Evolutionary conservation across 1,140 invertebrate species (phyloP), one percentile per base, ranked within the genome.

Genomic region (Idris sp.): DNA sequence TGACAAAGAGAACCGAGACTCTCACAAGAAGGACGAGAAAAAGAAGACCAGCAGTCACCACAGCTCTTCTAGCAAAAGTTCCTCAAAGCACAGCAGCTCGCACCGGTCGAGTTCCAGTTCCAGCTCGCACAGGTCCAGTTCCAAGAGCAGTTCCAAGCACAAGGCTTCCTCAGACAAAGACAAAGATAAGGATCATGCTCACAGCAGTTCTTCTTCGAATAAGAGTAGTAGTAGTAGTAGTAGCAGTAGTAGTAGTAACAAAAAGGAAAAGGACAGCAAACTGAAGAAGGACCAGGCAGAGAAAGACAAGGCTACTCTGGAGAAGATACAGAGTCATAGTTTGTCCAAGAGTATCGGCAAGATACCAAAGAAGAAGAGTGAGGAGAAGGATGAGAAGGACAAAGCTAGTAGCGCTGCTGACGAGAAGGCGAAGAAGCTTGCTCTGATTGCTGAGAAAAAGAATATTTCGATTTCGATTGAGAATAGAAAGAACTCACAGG

Each of bases 391-490:
- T 46, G 83, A 85, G 8, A 84, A 86, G 54, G 49, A 33, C 1
- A 31, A 16, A 6, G 6, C n/a, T 9, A 38, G 11, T 2, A 15
- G 40, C 1, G 1, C 8, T 0, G 43, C 53, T 31, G 82, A 84
- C 41, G 73, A 80, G n/a, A 88, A 86, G 41, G 69, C 78, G 6
- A 87, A 86, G 53, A 86, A 86, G 28, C 28, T 69, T 3, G 48
- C 71, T 4, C 25, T 61, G 1, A 69, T 84, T 14, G 74, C 80
- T 2, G 86, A 89, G 31, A 89, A 88, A 44, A 93, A 93, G 76
- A 93, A 94, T 79, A 91, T 92, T 18, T 93, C 93, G 4, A 93
- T 94, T 79, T 94, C 93, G 0, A 93, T 94, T 69, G 93, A 95
- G 87, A 91, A 92, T 61, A 87, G 92, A 38, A 93, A 93, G 84